Evolutionary conservation across 35 echinoderm and acorn worm species (phyloP).

Genomic region (Diadema setosum): DNA sequence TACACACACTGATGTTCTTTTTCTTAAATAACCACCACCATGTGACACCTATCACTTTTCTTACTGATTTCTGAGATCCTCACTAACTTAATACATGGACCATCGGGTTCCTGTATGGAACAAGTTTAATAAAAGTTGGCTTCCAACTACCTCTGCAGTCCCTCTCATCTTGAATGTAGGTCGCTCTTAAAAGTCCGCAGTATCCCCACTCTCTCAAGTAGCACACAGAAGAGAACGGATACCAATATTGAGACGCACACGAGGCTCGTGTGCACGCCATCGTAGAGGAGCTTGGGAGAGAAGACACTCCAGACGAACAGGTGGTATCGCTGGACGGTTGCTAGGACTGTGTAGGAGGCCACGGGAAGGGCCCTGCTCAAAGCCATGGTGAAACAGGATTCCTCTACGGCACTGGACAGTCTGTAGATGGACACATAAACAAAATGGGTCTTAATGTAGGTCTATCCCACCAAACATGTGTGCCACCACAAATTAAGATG

Average conservation of each 20-base stretch:
- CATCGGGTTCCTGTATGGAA: no score
- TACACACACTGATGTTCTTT: no score
- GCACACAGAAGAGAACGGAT: background rate
- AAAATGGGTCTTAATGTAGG: no score
- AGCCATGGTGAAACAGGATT: slow-evolving; percentile 59
- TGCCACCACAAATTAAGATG: no score
- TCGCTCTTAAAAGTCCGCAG: background rate
- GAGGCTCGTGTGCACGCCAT: slow-evolving; percentile 40
- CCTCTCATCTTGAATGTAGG: background rate
- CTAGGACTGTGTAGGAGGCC: slow-evolving; percentile 81
- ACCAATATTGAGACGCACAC: background rate
- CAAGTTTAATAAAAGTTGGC: no score
- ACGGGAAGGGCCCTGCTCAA: slow-evolving; percentile 76
- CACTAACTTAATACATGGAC: no score
- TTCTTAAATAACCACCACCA: no score
- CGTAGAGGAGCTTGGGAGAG: slow-evolving; percentile 84
- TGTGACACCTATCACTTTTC: no score
- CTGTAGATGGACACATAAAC: no score
- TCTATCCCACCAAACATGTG: no score
- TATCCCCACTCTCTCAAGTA: background rate
- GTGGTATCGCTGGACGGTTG: slow-evolving; percentile 82
- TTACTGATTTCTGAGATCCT: no score
- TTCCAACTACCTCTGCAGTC: background rate
- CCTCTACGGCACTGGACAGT: slow-evolving; percentile 50
- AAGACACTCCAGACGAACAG: slow-evolving; percentile 97